These are phyloP conservation scores for Siniperca knerii DNA, from an alignment of 2,113 vertebrate genomes.

Conservation along the genomic window DNA sequence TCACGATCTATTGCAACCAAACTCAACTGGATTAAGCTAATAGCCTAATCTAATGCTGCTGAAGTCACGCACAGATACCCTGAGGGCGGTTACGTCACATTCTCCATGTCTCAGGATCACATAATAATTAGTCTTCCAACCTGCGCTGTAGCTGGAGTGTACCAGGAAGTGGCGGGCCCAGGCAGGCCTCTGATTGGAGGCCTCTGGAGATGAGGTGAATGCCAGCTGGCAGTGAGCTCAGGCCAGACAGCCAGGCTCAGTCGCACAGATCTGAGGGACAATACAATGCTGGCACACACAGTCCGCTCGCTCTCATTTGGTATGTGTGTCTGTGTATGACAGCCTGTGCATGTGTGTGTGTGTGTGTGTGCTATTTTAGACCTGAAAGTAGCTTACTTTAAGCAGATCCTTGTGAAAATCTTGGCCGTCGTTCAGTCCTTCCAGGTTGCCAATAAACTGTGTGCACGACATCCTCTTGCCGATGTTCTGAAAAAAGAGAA, in stretches of 20 bases:
- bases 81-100: background rate
- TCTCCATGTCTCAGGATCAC: slow-evolving; percentile 43
- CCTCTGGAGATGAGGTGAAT: slow-evolving; percentile 54
- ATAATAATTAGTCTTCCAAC: slow-evolving; percentile 45
- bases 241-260: slow-evolving; percentile 54
- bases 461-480: slow-evolving; percentile 96
- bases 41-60: slow-evolving; percentile 45
- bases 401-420: slow-evolving; percentile 95
- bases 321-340: slow-evolving; percentile 44
- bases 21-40: slow-evolving; percentile 56
- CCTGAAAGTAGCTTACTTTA: slow-evolving; percentile 87
- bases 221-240: slow-evolving; percentile 68
- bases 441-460: slow-evolving; percentile 94
- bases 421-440: slow-evolving; percentile 93
- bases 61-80: slow-evolving; percentile 42
- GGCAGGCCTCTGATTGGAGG: slow-evolving; percentile 59
- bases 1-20: slow-evolving; percentile 17
- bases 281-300: slow-evolving; percentile 59
- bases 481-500: slow-evolving; percentile 86
- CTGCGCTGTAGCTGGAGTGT: background rate
- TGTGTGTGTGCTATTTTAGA: slow-evolving; percentile 50
- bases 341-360: slow-evolving; percentile 27
- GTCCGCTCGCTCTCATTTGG: slow-evolving; percentile 25
- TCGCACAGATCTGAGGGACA: slow-evolving; percentile 63
- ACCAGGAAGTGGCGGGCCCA: slow-evolving; percentile 63